Base-by-base conservation (phyloP, 2,888 invertebrate genomes). In the Diplolepis rosae region DNA sequence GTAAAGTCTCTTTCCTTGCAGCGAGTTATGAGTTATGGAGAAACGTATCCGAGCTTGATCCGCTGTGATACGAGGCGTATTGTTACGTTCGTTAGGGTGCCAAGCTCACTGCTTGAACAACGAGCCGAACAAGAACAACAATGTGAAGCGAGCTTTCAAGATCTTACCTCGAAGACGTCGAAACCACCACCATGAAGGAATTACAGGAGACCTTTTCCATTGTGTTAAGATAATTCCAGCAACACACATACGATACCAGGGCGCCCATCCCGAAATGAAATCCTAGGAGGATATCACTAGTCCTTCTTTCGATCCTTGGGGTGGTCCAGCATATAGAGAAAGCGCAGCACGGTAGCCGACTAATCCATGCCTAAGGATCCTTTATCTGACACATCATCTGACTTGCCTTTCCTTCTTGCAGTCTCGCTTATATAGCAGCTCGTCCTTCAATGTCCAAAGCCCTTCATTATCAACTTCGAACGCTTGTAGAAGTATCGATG, bases 221-320 rank as follows among this genome's bases (percentile, higher is more conserved):
- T 88, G 88, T 88, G 83, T 83, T 80, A 79, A 81, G 85, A 88
- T 88, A 84, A 88, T 87, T 88, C 86, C 86, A 80, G 61, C 39
- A 61, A 39, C 24, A 61, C 27, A 61, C 32, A 54, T 35, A 35
- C 78, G 79, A 82, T 82, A 83, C 78, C 77, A 68, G 75, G 66
- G 76, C 39, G 15, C 39, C 71, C 71, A 70, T 69, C 69, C 68
- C 69, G 73, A 77, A 72, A 78, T 88, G 88, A 87, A 88, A 88
- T 87, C 85, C 84, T 87, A 88, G 88, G 75, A 78, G 79, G 79
- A 79, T 77, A 69, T 69, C 66, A 61, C 66, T 48, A 42, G 52
- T 24, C 68, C 72, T 45, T 54, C 13, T 48, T 15, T 42, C n/a
- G 48, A 69, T 56, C 61, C 22, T 83, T 84, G 79, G 85, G 87